Percentiles rank a stretch among this genome's conserved stretches.
Conservation (phyloP, 2,113 vertebrate species). For the Noctilio leporinus region DNA sequence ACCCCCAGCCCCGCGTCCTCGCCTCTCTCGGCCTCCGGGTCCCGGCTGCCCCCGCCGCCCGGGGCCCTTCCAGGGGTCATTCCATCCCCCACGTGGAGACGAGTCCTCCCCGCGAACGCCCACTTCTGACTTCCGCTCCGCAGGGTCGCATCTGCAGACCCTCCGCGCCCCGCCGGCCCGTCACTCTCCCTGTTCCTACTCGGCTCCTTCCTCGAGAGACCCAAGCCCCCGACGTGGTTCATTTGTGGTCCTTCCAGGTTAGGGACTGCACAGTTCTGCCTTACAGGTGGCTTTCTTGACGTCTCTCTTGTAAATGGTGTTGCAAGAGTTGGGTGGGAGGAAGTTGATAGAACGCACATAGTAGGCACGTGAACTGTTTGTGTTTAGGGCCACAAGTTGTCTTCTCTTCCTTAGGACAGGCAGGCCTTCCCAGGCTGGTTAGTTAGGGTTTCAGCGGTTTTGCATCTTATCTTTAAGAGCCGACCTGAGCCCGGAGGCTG, state of each 20-base stretch:
- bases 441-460: not conserved
- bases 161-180: not conserved
- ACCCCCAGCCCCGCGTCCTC: not conserved
- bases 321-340: not conserved
- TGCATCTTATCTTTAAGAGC: not conserved
- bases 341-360: not conserved
- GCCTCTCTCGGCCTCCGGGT: not conserved
- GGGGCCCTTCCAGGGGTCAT: not conserved
- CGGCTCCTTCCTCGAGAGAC: not conserved
- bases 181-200: not conserved
- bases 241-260: not conserved
- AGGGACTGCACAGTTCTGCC: not conserved
- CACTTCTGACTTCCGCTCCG: not conserved
- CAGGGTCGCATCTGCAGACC: conserved; percentile 23
- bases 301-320: not conserved
- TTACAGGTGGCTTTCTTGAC: not conserved
- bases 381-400: not conserved
- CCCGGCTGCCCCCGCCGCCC: not conserved
- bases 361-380: not conserved
- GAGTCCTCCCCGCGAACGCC: not conserved
- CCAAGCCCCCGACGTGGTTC: too few species aligned
- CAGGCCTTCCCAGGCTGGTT: not conserved
- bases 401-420: not conserved
- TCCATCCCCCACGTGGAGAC: not conserved
- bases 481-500: not conserved